These are phyloP conservation scores for Dolichopus griseipennis DNA, from an alignment of 2,888 invertebrate species.

Conservation along the genomic window DNA sequence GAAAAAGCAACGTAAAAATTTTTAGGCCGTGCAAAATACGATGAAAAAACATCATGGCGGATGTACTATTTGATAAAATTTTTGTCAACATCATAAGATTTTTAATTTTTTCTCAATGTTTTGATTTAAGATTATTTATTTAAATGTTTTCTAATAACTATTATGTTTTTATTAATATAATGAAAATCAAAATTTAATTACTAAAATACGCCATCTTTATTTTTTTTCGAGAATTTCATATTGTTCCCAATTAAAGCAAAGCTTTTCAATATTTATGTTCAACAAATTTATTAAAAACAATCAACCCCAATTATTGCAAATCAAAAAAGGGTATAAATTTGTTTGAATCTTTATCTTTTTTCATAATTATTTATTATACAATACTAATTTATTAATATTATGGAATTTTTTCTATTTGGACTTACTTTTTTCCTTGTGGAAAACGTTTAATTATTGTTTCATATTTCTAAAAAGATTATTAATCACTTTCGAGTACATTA, in stretches of 20 bases:
- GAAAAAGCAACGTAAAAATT: background rate
- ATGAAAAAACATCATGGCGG: background rate
- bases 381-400: background rate
- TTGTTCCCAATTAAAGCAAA: background rate
- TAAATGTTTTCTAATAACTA: background rate
- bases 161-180: background rate
- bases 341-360: background rate
- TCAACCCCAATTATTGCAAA: background rate
- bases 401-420: background rate
- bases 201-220: background rate
- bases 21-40: constrained; percentile 2
- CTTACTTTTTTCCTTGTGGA: background rate
- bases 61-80: constrained; percentile 1
- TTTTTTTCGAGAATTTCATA: background rate
- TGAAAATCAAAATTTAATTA: background rate
- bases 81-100: constrained; percentile 1
- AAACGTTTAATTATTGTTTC: background rate
- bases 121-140: background rate
- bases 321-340: background rate
- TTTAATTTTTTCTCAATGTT: background rate
- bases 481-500: background rate
- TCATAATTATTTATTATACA: background rate
- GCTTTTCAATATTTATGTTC: background rate
- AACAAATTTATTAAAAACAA: background rate
- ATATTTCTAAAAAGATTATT: background rate